Percentiles rank a stretch among this genome's conserved stretches.
Conservation (phyloP, 1,140 invertebrate species). For the Holcopasites calliopsidis region DNA sequence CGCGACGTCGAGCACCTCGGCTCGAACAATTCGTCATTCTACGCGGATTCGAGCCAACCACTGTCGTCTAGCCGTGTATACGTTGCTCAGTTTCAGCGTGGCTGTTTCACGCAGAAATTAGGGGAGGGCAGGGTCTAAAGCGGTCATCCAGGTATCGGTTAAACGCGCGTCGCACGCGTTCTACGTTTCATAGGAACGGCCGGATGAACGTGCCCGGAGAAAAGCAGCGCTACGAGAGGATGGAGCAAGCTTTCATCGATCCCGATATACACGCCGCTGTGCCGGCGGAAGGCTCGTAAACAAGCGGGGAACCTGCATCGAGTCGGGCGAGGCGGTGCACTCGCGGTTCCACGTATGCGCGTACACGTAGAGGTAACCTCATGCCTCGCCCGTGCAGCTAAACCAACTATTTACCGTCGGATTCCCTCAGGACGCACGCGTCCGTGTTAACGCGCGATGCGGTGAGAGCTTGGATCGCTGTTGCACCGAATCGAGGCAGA, state of each 20-base stretch:
- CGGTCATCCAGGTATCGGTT: background rate
- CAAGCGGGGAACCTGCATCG: conserved; percentile 19
- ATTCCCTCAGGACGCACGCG: conserved; percentile 1
- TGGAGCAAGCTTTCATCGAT: conserved; percentile 33
- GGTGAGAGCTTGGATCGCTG: background rate
- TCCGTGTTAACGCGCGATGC: background rate
- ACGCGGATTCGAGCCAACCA: no score
- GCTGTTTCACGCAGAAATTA: no score
- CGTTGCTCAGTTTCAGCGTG: no score
- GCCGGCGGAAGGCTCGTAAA: conserved; percentile 18
- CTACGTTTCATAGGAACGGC: conserved; percentile 16
- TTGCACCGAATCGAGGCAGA: background rate
- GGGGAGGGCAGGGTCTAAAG: no score
- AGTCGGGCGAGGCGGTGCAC: conserved; percentile 13
- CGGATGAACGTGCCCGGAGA: conserved; percentile 7
- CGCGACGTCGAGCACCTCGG: no score
- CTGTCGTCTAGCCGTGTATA: no score
- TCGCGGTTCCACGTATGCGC: conserved; percentile 8
- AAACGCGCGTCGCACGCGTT: background rate
- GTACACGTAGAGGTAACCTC: no score
- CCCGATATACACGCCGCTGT: conserved; percentile 9
- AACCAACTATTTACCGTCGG: conserved; percentile 21
- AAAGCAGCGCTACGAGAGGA: background rate
- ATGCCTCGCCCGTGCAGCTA: no score
- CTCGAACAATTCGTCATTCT: no score